Base-by-base conservation (phyloP, 2,888 invertebrate species). In the Caenorhabditis virilis region DNA sequence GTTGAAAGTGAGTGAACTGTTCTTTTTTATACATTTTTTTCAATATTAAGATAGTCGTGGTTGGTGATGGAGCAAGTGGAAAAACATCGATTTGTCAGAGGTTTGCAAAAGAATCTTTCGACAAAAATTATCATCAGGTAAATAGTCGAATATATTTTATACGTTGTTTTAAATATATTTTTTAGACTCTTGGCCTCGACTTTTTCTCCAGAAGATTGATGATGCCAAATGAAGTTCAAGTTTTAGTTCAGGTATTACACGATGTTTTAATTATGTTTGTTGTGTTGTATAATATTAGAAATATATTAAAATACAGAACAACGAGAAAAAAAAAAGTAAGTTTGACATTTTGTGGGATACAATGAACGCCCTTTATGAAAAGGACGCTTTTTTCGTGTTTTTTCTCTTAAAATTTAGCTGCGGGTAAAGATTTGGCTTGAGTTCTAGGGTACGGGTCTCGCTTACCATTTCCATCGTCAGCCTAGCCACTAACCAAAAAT, bases 1-100 rank as follows among this genome's bases (percentile, higher is more conserved):
- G 26, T 41, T 63, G 27, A 63, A 63, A 42, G 63, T 63, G 13
- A 38, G 46, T 33, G 1, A 36, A 16, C 1, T 20, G 6, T 33
- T 42, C 5, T 33, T 42, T 35, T n/a, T 39, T 2, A 48, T 39
- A 2, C 7, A 38, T 18, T 27, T 27, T 36, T 39, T 38, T 49
- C 38, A 22, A n/a, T 38, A 46, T 66, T 35, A 49, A 76, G 69
- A 50, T 80, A 7, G 80, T 80, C 0, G 72, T 92, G 68, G 87
- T 92, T 76, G 92, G 92, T 27, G 91, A 92, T 84, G 88, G 90
- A 49, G 88, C 88, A 60, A 89, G 89, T 72, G 92, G 92, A 72
- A 93, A 92, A 88, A 82, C 82, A 4, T 78, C 79, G 3, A 61
- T 82, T 9, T 83, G 81, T 57, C 70, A 73, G 16, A 67, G 89